Evolutionary conservation across 2,797 vertebrate species (phyloP).

Genomic region (Gobio occitaniae): DNA sequence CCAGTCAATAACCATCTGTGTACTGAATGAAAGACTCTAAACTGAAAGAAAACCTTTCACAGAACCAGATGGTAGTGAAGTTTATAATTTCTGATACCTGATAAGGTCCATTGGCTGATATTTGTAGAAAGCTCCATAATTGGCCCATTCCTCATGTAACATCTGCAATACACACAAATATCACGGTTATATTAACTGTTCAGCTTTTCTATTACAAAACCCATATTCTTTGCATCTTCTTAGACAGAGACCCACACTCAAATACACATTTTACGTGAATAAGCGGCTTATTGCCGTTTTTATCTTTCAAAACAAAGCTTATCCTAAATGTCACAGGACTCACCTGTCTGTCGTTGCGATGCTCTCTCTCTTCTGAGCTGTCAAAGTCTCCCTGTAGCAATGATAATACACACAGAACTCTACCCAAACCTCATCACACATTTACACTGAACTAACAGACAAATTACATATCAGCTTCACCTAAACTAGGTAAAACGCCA

Average conservation of each 20-base stretch:
- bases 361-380: slow-evolving; percentile 78
- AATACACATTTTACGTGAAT: slow-evolving; percentile 7
- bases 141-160: slow-evolving; percentile 95
- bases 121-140: slow-evolving; percentile 96
- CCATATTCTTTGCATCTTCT: not conserved
- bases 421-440: slow-evolving; percentile 10
- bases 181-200: not conserved
- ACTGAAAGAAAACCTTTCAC: not conserved
- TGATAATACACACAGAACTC: slow-evolving; percentile 25
- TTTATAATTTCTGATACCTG: slow-evolving; percentile 79
- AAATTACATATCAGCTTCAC: not conserved
- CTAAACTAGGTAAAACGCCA: not conserved
- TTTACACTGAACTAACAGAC: not conserved
- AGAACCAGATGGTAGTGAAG: not conserved
- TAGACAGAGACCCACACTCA: slow-evolving; percentile 24
- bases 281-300: slow-evolving; percentile 31
- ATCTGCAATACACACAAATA: slow-evolving; percentile 73
- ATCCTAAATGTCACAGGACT: slow-evolving; percentile 41
- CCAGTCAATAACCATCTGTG: not conserved
- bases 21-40: no score
- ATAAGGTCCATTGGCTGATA: slow-evolving; percentile 97
- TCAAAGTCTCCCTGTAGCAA: slow-evolving; percentile 88
- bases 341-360: slow-evolving; percentile 95
- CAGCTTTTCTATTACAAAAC: not conserved
- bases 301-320: slow-evolving; percentile 29